Evolutionary conservation across 2,888 invertebrate genomes (phyloP).

Genomic region (Patella depressa): DNA sequence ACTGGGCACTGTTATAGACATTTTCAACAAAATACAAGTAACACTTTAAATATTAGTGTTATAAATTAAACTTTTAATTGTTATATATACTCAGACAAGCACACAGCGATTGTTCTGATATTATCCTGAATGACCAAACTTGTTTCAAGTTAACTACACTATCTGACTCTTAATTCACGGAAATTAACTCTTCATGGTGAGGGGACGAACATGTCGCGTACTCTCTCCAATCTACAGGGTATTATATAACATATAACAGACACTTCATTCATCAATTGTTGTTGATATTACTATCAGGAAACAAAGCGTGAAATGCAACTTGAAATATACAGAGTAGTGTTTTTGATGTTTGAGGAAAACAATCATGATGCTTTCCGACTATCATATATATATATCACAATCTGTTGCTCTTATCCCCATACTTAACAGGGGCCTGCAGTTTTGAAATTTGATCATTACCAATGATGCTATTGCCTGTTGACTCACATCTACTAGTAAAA

Average conservation of each 20-base stretch:
- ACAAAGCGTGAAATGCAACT: constrained; percentile 7
- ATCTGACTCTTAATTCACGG: neutral
- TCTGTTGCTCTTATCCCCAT: neutral
- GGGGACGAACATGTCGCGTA: constrained; percentile 2
- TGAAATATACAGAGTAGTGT: neutral
- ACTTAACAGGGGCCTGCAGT: neutral
- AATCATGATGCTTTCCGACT: neutral
- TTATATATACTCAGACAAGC: too few relatives aligned
- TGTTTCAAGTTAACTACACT: neutral
- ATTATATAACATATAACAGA: neutral
- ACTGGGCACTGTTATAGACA: too few relatives aligned
- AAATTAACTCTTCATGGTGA: neutral
- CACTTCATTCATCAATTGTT: neutral
- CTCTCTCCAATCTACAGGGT: neutral
- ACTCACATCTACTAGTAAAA: neutral
- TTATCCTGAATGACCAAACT: neutral
- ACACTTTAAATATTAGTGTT: too few relatives aligned
- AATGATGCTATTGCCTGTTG: neutral
- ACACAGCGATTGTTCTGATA: too few relatives aligned
- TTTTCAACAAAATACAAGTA: too few relatives aligned
- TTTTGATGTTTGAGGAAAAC: neutral
- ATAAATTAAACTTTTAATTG: too few relatives aligned
- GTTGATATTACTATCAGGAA: neutral
- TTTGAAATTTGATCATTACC: neutral
- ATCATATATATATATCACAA: neutral